These are phyloP conservation scores for Oreotragus oreotragus DNA, from an alignment of 2,113 vertebrate species.

Conservation along the genomic window DNA sequence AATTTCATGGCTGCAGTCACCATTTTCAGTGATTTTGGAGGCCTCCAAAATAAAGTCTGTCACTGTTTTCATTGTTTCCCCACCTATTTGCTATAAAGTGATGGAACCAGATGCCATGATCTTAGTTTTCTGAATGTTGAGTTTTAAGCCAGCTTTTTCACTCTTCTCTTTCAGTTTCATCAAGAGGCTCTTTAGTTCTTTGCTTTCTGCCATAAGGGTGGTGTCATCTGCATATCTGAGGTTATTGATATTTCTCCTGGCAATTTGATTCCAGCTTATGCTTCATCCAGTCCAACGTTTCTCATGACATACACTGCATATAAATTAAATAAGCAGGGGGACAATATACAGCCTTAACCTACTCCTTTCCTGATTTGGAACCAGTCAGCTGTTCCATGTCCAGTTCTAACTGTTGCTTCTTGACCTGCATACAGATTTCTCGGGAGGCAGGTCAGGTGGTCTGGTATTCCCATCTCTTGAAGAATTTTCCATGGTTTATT, in stretches of 20 bases:
- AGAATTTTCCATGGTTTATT: background rate
- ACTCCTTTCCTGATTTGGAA: background rate
- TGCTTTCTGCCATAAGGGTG: background rate
- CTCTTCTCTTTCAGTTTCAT: background rate
- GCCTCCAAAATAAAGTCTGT: background rate
- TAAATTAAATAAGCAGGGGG: background rate
- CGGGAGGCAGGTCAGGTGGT: no score
- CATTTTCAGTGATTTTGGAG: background rate
- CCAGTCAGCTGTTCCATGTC: background rate
- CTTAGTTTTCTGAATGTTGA: background rate
- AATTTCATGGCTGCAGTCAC: background rate
- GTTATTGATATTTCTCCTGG: background rate
- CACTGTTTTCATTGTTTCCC: background rate
- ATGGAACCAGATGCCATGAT: background rate
- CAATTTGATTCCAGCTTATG: background rate
- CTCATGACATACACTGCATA: background rate
- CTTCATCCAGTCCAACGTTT: rapidly evolving
- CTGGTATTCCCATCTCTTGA: background rate
- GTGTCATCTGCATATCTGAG: background rate
- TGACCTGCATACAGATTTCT: background rate
- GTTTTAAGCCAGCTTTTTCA: background rate
- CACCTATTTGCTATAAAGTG: background rate
- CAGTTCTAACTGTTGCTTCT: background rate
- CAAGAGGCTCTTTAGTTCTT: background rate
- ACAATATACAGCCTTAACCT: rapidly evolving